Percentiles rank a stretch among this genome's conserved stretches.
Conservation (phyloP, 2,113 vertebrate species). For the Plecturocebus donacophilus region DNA sequence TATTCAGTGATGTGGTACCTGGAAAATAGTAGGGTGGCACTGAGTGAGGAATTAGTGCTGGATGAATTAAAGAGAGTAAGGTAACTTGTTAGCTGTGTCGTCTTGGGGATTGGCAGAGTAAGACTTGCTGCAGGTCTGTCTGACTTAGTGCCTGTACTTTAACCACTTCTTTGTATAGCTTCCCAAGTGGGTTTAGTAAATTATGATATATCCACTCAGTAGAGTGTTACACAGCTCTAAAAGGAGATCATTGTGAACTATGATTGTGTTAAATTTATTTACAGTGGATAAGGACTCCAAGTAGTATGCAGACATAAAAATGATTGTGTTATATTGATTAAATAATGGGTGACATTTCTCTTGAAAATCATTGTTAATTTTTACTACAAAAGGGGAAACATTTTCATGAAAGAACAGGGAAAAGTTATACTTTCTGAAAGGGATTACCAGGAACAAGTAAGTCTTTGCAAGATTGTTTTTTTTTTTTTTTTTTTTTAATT, state of each 20-base stretch:
- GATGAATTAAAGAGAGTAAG: background rate
- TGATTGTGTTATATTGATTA: background rate
- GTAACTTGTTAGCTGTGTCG: background rate
- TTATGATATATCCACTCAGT: constrained; percentile 25
- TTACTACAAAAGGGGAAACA: background rate
- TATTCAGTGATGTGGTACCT: background rate
- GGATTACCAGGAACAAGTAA: background rate
- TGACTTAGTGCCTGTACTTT: background rate
- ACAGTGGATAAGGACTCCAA: background rate
- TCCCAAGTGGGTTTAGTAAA: constrained; percentile 52
- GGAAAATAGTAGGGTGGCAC: background rate
- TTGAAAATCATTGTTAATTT: background rate
- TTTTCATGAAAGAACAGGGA: background rate
- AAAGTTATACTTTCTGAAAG: background rate
- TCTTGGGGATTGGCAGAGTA: background rate
- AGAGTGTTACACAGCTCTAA: background rate
- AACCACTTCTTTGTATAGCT: background rate
- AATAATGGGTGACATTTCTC: background rate
- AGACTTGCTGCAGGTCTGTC: background rate
- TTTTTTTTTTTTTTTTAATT: background rate
- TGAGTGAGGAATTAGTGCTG: background rate
- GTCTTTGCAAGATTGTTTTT: too few relatives aligned
- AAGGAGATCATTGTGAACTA: background rate
- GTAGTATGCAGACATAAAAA: constrained; percentile 22
- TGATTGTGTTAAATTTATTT: background rate